These are phyloP conservation scores for Melanotaenia nigrans DNA, from an alignment of 2,797 vertebrate species.

Conservation along the genomic window DNA sequence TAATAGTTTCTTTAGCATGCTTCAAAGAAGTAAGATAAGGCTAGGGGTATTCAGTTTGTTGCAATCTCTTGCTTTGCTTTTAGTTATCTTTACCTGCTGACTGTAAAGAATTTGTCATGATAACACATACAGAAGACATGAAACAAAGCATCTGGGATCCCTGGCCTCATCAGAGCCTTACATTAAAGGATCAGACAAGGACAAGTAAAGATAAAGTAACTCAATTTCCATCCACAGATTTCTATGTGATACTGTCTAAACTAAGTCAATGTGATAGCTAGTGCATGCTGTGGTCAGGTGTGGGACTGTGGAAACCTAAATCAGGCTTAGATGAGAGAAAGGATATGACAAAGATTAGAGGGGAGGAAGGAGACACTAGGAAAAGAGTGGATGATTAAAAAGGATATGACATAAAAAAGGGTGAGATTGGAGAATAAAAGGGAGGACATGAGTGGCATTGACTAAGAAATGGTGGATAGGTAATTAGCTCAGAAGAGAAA, in stretches of 20 bases:
- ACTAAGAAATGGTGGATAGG: constrained; percentile 49
- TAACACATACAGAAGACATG: background rate
- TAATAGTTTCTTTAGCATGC: too few species aligned
- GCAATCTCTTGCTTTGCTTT: background rate
- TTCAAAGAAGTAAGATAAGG: too few species aligned
- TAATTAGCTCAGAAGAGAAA: constrained; percentile 45
- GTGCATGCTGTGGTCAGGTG: background rate
- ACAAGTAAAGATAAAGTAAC: background rate
- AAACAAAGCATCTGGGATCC: background rate
- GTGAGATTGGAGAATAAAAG: background rate
- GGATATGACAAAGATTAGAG: constrained; percentile 9
- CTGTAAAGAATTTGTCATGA: background rate
- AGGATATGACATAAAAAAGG: background rate
- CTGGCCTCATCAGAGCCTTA: background rate
- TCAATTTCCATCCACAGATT: background rate
- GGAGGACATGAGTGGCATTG: constrained; percentile 10
- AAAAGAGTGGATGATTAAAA: constrained; percentile 20
- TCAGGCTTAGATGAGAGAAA: background rate
- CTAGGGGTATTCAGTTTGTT: too few species aligned
- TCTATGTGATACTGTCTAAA: background rate
- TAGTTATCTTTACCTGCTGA: background rate
- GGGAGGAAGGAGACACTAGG: background rate
- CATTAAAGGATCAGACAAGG: background rate
- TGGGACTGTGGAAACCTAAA: background rate
- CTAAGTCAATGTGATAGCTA: constrained; percentile 6